Conservation (phyloP, 2,797 vertebrate species). For the Nyctibius grandis region DNA sequence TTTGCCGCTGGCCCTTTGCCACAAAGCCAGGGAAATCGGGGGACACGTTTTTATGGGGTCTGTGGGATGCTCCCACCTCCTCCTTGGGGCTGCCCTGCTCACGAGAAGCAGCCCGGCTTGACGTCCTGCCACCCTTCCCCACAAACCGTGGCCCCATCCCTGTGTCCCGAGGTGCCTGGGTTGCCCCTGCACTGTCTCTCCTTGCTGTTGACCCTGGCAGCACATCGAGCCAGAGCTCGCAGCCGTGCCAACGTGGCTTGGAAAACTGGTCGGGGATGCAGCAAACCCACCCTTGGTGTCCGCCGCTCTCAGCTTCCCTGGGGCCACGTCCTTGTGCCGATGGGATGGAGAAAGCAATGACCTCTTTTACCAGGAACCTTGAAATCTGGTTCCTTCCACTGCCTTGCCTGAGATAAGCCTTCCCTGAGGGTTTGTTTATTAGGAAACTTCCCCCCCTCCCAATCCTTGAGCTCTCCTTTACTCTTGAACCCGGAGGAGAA, state of each 20-base stretch:
- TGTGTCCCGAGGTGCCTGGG: neutral
- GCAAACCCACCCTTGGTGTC: neutral
- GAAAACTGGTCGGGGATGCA: neutral
- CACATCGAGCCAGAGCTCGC: neutral
- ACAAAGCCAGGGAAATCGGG: accelerated
- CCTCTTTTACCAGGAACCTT: neutral
- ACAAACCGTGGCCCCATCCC: neutral
- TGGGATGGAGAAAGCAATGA: neutral
- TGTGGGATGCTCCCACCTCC: neutral
- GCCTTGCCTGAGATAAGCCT: conserved; percentile 17
- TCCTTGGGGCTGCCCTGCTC: neutral
- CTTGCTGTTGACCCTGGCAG: neutral
- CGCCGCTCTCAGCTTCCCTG: neutral
- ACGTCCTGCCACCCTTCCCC: accelerated
- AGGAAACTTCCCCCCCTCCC: neutral
- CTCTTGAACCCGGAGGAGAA: conserved; percentile 20
- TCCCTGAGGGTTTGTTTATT: conserved; percentile 43
- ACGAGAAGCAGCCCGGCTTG: accelerated
- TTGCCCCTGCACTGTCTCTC: neutral
- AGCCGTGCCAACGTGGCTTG: accelerated
- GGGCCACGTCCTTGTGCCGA: neutral
- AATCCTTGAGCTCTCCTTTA: neutral
- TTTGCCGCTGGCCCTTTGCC: neutral
- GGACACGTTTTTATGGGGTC: accelerated
- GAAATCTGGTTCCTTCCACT: conserved; percentile 3